These are phyloP conservation scores for Aythya baeri DNA, from an alignment of 2,113 vertebrate genomes.

Conservation along the genomic window DNA sequence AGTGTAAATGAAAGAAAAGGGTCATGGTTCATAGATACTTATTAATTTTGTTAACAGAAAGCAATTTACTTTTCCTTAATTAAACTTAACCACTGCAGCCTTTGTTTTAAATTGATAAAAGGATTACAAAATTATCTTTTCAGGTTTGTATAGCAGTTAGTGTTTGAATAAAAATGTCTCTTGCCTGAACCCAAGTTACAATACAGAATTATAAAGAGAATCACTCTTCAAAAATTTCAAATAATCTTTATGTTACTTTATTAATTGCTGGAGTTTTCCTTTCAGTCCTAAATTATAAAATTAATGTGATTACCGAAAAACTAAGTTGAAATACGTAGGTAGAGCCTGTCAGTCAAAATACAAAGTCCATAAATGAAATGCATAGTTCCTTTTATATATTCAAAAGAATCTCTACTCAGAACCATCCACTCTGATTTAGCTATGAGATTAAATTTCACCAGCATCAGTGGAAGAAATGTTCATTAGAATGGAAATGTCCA, in stretches of 20 bases:
- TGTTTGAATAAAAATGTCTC: slow-evolving; percentile 32
- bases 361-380: background rate
- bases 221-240: background rate
- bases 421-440: background rate
- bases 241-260: background rate
- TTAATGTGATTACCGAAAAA: background rate
- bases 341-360: background rate
- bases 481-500: background rate
- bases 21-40: slow-evolving; percentile 51
- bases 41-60: slow-evolving; percentile 56
- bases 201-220: background rate
- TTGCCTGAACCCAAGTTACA: background rate
- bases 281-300: background rate
- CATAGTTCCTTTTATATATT: background rate
- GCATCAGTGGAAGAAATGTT: background rate
- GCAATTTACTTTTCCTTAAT: slow-evolving; percentile 59
- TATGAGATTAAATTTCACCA: background rate
- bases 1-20: slow-evolving; percentile 31
- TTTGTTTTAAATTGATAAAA: slow-evolving; percentile 62
- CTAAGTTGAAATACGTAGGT: background rate
- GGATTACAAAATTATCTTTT: slow-evolving; percentile 54
- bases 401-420: background rate
- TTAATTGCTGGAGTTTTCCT: background rate
- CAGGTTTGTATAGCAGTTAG: slow-evolving; percentile 4
- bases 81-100: slow-evolving; percentile 31